phyloP scores from a whole-genome alignment of 2,797 vertebrate genomes.

The Potorous gilbertii region DNA sequence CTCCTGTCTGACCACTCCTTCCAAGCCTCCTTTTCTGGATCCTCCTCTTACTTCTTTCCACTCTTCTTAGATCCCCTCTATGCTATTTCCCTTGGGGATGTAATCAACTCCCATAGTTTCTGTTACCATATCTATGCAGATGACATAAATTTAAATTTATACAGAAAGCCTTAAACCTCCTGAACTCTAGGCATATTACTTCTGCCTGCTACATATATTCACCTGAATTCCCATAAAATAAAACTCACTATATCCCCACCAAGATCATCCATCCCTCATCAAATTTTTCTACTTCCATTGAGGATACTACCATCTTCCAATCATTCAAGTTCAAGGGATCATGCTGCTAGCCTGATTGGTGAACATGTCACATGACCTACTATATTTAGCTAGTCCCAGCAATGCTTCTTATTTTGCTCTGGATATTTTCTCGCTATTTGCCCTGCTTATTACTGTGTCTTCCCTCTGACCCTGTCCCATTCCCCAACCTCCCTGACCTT shows the following conservation, averaged over 20 bases:
- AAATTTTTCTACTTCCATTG: neutral
- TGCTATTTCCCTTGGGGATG: neutral
- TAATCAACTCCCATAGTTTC: neutral
- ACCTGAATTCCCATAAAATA: neutral
- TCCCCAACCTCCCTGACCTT: neutral
- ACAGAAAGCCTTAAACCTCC: neutral
- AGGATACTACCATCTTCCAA: neutral
- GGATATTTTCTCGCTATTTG: neutral
- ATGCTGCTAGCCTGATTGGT: neutral
- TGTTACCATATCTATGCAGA: neutral
- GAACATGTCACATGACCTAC: neutral
- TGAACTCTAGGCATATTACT: neutral
- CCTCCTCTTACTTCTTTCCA: neutral
- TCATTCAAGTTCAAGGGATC: neutral
- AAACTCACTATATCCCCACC: neutral
- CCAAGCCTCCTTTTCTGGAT: neutral
- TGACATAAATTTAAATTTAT: neutral
- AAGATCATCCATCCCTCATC: neutral
- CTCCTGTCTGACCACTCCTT: neutral
- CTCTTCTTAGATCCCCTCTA: neutral
- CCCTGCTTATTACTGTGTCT: neutral
- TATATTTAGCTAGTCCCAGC: neutral
- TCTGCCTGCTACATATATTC: neutral
- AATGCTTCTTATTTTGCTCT: neutral
- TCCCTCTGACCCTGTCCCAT: neutral